Percentiles rank a stretch among this genome's conserved stretches.
These are phyloP conservation scores for Drosophila sulfurigaster DNA, from an alignment of 1,140 invertebrate species.

Conservation along the genomic window DNA sequence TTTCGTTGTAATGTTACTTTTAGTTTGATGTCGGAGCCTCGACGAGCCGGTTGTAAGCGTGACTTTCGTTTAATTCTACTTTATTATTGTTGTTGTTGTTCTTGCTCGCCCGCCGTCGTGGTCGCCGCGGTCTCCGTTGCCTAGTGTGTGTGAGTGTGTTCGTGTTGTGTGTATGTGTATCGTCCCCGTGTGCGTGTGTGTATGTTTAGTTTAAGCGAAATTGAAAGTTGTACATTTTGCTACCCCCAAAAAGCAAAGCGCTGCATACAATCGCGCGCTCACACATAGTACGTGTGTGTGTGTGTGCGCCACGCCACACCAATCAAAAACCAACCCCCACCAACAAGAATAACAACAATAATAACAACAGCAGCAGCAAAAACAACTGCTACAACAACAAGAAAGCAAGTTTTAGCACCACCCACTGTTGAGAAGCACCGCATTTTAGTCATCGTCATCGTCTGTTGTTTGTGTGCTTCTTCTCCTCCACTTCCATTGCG, in stretches of 20 bases:
- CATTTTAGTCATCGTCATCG: constrained; percentile 59
- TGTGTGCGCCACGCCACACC: constrained; percentile 61
- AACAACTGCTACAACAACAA: constrained; percentile 33
- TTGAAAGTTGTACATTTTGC: constrained; percentile 83
- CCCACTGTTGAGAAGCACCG: constrained; percentile 67
- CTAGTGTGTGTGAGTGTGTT: constrained; percentile 45
- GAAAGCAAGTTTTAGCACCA: constrained; percentile 54
- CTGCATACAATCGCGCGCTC: constrained; percentile 79
- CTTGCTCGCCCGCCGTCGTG: constrained; percentile 35
- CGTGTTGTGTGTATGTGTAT: constrained; percentile 39
- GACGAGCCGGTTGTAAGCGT: constrained; percentile 78
- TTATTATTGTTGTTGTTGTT: constrained; percentile 59
- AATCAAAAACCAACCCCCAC: constrained; percentile 78
- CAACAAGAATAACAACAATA: constrained; percentile 64
- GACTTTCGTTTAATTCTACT: constrained; percentile 80
- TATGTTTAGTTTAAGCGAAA: constrained; percentile 82
- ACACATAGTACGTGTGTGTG: constrained; percentile 54
- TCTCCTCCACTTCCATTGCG: constrained; percentile 45
- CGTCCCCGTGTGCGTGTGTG: constrained; percentile 64
- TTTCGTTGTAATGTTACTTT: constrained; percentile 83
- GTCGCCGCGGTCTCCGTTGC: constrained; percentile 40
- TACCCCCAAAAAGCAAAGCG: constrained; percentile 82
- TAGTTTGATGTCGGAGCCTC: constrained; percentile 80
- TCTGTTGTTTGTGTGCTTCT: constrained; percentile 36
- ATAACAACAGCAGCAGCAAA: constrained; percentile 57